phyloP scores from a whole-genome alignment of 2,797 vertebrate genomes.

The Platyrinchus mystaceus region DNA sequence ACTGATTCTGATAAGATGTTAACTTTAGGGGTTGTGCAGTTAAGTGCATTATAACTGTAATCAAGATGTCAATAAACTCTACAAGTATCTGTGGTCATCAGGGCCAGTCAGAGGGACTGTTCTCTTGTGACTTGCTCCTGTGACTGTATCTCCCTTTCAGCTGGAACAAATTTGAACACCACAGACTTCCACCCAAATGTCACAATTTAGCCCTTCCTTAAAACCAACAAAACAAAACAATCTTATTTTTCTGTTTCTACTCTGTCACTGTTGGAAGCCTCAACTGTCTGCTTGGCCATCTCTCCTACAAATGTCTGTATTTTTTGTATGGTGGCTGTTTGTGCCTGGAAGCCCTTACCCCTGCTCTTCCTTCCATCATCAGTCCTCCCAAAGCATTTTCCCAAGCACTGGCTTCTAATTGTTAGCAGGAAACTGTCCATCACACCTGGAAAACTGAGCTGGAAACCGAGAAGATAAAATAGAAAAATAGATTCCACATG shows the following conservation, averaged over 20 bases:
- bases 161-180: neutral
- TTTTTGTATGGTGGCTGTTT: neutral
- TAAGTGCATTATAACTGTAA: neutral
- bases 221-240: neutral
- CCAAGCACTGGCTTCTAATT: neutral
- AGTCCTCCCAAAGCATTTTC: neutral
- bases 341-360: neutral
- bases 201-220: neutral
- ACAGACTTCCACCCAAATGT: neutral
- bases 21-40: neutral
- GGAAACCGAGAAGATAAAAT: neutral
- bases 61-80: neutral
- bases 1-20: neutral
- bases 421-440: neutral
- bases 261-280: neutral
- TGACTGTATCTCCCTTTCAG: neutral
- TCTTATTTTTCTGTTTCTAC: neutral
- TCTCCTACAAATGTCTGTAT: neutral
- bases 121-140: neutral
- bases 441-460: neutral
- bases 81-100: neutral
- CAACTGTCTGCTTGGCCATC: neutral
- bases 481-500: accelerated
- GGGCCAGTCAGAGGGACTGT: neutral
- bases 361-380: neutral